Evolutionary conservation across 2,888 invertebrate genomes (phyloP).

Genomic region (Vesta saturnalis): DNA sequence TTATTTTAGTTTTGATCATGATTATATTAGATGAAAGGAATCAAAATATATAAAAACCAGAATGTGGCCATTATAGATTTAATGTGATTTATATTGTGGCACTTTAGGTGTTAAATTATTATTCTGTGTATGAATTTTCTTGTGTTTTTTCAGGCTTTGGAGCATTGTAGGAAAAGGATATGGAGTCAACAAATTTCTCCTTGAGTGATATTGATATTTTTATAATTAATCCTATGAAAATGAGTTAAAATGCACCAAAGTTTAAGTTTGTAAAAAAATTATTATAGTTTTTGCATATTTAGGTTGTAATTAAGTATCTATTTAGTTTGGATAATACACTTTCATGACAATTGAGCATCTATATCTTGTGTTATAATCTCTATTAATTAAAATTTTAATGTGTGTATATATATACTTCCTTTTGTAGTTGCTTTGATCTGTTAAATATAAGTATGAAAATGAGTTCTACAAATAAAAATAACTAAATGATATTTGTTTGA

Average conservation of each 20-base stretch:
- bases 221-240: background rate
- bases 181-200: constrained; percentile 46
- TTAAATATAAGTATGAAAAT: background rate
- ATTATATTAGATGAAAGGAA: too few species aligned
- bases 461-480: background rate
- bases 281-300: background rate
- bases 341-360: background rate
- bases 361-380: background rate
- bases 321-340: background rate
- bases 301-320: background rate
- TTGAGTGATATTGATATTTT: constrained; percentile 27
- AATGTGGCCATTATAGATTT: too few species aligned
- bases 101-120: too few species aligned
- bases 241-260: background rate
- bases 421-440: background rate
- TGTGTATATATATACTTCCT: too few species aligned
- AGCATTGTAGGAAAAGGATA: constrained; percentile 50
- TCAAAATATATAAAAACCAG: too few species aligned
- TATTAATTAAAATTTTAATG: background rate
- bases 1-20: too few species aligned
- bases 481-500: too few species aligned
- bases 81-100: too few species aligned
- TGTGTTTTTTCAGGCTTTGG: constrained; percentile 43
- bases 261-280: background rate
- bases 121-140: background rate